phyloP scores from a whole-genome alignment of 2,888 invertebrate genomes.

The Dolomedes plantarius region DNA sequence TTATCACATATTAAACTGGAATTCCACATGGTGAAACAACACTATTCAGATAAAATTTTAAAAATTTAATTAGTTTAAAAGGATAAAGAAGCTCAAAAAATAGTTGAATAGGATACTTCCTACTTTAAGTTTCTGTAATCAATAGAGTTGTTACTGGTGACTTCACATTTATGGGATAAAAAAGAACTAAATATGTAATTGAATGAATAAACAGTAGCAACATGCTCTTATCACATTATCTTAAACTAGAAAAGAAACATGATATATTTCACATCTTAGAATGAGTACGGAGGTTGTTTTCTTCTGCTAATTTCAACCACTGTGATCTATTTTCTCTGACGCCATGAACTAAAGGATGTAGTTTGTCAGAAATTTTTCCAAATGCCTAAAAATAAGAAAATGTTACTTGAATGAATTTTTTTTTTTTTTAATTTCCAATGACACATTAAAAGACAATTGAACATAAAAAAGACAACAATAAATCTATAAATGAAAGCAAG shows the following conservation, averaged over 20 bases:
- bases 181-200: too few relatives aligned
- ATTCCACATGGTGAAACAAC: too few relatives aligned
- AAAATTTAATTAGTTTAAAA: not conserved
- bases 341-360: conserved; percentile 88
- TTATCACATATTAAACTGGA: too few relatives aligned
- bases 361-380: conserved; percentile 84
- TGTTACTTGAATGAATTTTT: not conserved
- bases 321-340: conserved; percentile 88
- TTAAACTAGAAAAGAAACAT: not conserved
- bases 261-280: not conserved
- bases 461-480: too few relatives aligned
- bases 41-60: not conserved
- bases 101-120: not conserved
- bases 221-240: too few relatives aligned
- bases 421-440: too few relatives aligned
- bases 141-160: too few relatives aligned
- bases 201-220: too few relatives aligned
- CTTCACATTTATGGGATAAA: too few relatives aligned
- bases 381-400: conserved; percentile 83
- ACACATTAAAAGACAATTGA: too few relatives aligned
- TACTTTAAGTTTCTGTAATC: not conserved
- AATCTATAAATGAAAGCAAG: too few relatives aligned
- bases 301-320: conserved; percentile 86
- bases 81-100: not conserved
- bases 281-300: conserved; percentile 64